Evolutionary conservation across 2,797 vertebrate genomes (phyloP), one percentile per base, ranked within the genome.

Genomic region (Peromyscus attwateri): DNA sequence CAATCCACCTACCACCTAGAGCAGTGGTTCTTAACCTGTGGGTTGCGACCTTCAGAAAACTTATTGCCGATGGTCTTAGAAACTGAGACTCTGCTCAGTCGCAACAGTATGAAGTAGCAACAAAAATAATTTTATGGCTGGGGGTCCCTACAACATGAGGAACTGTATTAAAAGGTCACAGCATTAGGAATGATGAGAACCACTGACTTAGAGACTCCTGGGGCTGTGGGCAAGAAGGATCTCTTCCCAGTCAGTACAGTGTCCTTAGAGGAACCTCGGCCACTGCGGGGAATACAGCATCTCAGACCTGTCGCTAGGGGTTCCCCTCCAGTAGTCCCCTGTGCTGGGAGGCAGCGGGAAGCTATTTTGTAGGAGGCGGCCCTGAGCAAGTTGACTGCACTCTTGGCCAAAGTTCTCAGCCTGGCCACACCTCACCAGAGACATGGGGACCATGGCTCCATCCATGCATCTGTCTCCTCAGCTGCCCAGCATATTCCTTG

Each of bases 401-500:
- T 71, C 8, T 92, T 75, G 23, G 16, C 37, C 43, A 60, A 29
- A 29, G 37, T 21, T 64, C 76, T 79, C 37, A 31, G 68, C 79
- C 52, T 90, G 37, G n/a, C 62, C 8, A 19, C 46, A n/a, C 57
- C 31, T 71, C 31, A 34, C 84, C 10, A 3, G 55, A 40, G n/a
- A 23, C 70, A 14, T 46, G 37, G 0, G 4, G 9, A 27, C 13
- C 17, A 7, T 57, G 64, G 2, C 4, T 10, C 0, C 0, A 14
- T 6, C 25, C 37, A 0, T 13, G 16, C 0, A 0, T 17, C 57
- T 43, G 9, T 17, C 25, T 1, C 31, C 71, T 7, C 13, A 14
- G n/a, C 43, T 37, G 17, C 23, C 64, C 43, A 12, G 43, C 55
- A 62, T 0, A 10, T 2, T 57, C 10, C 68, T 73, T 94, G 31